These are phyloP conservation scores for Colinus virginianus DNA, from an alignment of 2,113 vertebrate genomes.

Conservation along the genomic window DNA sequence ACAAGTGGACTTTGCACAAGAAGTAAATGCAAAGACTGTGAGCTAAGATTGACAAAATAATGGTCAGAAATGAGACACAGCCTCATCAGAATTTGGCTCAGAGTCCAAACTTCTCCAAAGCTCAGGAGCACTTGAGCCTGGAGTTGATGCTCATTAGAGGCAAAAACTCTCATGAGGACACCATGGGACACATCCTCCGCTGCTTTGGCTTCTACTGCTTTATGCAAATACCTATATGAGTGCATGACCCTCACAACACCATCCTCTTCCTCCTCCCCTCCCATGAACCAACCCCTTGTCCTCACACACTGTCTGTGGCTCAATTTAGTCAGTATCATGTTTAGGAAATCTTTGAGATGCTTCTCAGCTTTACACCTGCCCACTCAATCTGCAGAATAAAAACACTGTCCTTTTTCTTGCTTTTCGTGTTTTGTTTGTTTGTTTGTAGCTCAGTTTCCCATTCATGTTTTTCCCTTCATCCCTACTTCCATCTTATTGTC, in stretches of 20 bases:
- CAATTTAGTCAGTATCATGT: not conserved
- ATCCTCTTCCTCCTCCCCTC: not conserved
- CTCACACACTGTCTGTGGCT: not conserved
- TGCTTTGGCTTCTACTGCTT: not conserved
- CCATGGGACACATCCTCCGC: not conserved
- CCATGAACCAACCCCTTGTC: not conserved
- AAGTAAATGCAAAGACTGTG: fast-evolving
- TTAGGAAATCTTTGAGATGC: not conserved
- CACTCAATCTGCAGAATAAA: not conserved
- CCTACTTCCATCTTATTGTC: not conserved
- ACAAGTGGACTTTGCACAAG: not conserved
- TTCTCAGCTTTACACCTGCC: not conserved
- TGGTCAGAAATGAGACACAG: not conserved
- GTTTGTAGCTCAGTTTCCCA: not conserved
- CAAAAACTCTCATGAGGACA: not conserved
- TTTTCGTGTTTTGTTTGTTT: not conserved
- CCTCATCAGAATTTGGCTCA: not conserved
- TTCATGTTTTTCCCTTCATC: not conserved
- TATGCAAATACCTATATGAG: not conserved
- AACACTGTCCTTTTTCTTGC: not conserved
- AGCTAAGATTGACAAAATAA: not conserved
- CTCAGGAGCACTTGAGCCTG: not conserved
- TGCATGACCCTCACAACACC: not conserved
- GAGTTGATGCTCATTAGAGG: not conserved
- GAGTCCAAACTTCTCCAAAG: not conserved